Evolutionary conservation across 2,113 vertebrate genomes (phyloP).

Genomic region (Mastomys natalensis): DNA sequence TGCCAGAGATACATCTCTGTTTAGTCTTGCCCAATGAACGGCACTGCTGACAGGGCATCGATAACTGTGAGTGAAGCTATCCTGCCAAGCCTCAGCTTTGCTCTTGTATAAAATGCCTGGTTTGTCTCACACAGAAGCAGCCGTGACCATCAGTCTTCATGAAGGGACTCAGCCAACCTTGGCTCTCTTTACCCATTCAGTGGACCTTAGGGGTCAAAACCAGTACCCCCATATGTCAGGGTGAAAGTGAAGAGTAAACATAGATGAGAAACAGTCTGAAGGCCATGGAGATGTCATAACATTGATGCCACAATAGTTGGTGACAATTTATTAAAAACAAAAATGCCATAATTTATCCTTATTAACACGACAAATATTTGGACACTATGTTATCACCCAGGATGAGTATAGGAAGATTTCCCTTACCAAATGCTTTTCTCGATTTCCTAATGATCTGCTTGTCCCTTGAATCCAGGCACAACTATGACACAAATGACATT

Average conservation of each 20-base stretch:
- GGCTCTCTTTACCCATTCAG: neutral
- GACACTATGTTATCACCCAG: neutral
- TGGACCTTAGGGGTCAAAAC: neutral
- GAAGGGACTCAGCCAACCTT: neutral
- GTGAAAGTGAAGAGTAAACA: neutral
- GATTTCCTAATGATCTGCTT: neutral
- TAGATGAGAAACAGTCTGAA: neutral
- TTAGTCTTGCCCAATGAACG: rapidly evolving
- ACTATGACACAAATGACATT: neutral
- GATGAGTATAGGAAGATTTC: neutral
- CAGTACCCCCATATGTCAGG: neutral
- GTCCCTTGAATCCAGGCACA: neutral
- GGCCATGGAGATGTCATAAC: no score
- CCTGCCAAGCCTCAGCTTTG: neutral
- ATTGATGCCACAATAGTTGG: neutral
- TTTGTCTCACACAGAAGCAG: neutral
- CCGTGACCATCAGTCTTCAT: neutral
- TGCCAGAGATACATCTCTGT: neutral
- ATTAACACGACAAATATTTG: neutral
- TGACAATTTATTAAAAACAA: neutral
- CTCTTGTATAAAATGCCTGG: neutral
- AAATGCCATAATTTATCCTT: neutral
- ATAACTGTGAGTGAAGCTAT: neutral
- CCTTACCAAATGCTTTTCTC: neutral
- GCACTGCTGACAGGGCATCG: neutral